Conservation (phyloP, 2,797 vertebrate species). For the Cygnus olor region DNA sequence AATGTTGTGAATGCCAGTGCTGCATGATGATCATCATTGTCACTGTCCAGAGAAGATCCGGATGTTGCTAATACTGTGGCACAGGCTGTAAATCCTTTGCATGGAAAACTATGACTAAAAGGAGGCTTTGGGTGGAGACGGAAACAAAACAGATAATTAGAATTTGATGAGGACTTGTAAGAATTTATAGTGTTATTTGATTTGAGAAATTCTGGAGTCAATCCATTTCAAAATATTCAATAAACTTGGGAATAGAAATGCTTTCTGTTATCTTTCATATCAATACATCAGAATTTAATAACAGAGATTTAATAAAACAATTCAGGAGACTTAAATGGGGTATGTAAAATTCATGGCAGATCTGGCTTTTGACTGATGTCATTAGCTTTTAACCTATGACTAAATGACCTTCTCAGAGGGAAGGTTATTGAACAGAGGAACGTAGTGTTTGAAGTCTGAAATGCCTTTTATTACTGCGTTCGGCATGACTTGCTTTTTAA, state of each 20-base stretch:
- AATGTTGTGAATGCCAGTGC: neutral
- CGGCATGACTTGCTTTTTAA: constrained; percentile 28
- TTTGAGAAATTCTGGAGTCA: neutral
- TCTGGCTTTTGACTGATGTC: neutral
- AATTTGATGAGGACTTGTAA: constrained; percentile 1
- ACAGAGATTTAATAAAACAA: neutral
- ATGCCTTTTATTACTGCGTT: constrained; percentile 37
- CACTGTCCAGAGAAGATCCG: neutral
- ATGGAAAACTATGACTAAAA: neutral
- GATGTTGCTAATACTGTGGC: neutral
- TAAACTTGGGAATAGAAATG: neutral
- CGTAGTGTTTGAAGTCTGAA: constrained; percentile 45
- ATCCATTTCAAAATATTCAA: neutral
- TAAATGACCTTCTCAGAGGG: constrained; percentile 28
- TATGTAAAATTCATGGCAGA: constrained; percentile 17
- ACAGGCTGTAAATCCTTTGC: neutral
- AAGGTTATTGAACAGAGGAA: constrained; percentile 39
- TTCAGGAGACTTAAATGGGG: constrained; percentile 5
- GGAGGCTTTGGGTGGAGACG: neutral
- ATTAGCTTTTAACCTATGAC: constrained; percentile 33
- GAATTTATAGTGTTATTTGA: neutral
- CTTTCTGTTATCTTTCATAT: neutral
- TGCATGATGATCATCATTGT: neutral
- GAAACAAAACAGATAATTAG: neutral
- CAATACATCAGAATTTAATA: neutral